phyloP scores from a whole-genome alignment of 2,797 vertebrate species.

The Pseudotriccus pelzelni region DNA sequence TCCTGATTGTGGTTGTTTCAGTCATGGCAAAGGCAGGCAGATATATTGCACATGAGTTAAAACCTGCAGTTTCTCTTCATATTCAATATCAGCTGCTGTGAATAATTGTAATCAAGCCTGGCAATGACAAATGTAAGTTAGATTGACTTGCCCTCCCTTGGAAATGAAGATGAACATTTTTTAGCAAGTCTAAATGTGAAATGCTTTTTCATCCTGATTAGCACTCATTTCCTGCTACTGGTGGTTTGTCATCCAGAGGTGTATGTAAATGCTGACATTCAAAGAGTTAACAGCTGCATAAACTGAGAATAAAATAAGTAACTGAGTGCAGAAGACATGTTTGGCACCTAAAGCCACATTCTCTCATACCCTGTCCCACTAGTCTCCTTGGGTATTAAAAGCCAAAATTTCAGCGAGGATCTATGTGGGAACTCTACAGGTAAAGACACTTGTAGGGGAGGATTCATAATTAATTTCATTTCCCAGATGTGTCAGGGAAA shows the following conservation, averaged over 20 bases:
- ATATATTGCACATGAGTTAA: not conserved
- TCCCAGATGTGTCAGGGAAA: not conserved
- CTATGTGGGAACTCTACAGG: not conserved
- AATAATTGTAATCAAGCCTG: not conserved
- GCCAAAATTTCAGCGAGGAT: not conserved
- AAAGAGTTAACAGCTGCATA: not conserved
- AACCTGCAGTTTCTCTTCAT: not conserved
- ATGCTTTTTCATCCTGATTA: not conserved
- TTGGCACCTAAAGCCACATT: not conserved
- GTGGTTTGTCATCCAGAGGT: not conserved
- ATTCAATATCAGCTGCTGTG: not conserved
- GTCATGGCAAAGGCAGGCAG: not conserved
- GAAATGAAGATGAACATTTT: not conserved
- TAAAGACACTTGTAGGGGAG: not conserved
- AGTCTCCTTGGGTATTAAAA: not conserved
- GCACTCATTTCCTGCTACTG: not conserved
- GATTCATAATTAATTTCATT: not conserved
- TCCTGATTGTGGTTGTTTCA: not conserved
- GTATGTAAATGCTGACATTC: not conserved
- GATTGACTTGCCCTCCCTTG: not conserved
- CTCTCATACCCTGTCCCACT: not conserved
- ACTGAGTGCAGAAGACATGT: not conserved
- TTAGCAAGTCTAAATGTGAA: not conserved
- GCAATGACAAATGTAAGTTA: not conserved
- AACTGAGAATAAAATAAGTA: not conserved